Evolutionary conservation across 1,140 invertebrate species (phyloP), one percentile per base, ranked within the genome.

Genomic region (Acromyrmex charruanus): DNA sequence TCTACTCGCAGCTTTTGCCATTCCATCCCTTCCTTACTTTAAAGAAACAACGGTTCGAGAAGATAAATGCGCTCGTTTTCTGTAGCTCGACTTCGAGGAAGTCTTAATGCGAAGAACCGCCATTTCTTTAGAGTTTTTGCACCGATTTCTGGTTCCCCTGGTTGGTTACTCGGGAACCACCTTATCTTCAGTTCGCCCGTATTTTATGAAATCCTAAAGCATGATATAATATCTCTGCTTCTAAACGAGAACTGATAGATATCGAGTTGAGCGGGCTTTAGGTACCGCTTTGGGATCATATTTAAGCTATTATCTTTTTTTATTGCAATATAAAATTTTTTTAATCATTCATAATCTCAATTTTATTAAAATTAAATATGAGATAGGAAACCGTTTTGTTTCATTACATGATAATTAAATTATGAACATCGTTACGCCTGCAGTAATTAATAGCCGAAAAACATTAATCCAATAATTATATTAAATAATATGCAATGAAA

Each of bases 81-180:
- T 74, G 68, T 82, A 82, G 68, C 80, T 82, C 80, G 80, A 82
- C 80, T 82, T 74, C 80, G 69, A 84, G 69, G 69, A 84, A 84
- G 80, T 84, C 80, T 84, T 84, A 84, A 84, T 84, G 69, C 80
- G 80, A 74, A 51, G 80, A 84, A 58, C 69, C 55, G 69, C 80
- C 69, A 82, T 82, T 84, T 63, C 80, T 84, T 84, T 75, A n/a
- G 80, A 84, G 80, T 84, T 84, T 84, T 84, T 84, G 69, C 55
- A 28, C 69, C 69, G 80, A 84, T 84, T 84, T 84, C 80, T 61
- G 80, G 80, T 84, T 84, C 39, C 69, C 65, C 53, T 35, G 80
- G 80, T 61, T 82, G 80, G 65, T 82, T 82, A 75, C 69, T 51
- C 44, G 44, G 55, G 35, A 61, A 31, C 55, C 69, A 61, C 55